A percentile compares a stretch with the other conserved stretches of the same genome.
Conservation (phyloP, 1,140 invertebrate genomes). For the Arctopsyche grandis region DNA sequence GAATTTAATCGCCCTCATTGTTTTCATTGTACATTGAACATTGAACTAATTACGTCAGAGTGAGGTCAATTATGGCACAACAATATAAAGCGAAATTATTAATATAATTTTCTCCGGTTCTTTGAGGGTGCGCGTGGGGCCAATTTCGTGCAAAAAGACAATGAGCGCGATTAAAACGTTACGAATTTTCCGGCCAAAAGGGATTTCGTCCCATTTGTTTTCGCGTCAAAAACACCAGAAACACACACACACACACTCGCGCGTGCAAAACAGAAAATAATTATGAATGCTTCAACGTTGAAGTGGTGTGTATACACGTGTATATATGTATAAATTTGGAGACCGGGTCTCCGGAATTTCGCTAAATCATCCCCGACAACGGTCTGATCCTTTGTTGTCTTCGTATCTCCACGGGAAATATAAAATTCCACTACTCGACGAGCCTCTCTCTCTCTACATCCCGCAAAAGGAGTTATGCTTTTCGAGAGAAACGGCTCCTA, state of each 20-base stretch:
- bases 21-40: background rate
- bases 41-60: background rate
- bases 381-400: slow-evolving; percentile 12
- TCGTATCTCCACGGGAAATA: background rate
- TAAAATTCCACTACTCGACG: slow-evolving; percentile 16
- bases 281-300: background rate
- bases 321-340: no score
- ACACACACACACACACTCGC: background rate
- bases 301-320: background rate
- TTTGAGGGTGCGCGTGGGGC: background rate
- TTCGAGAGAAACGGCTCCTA: no score
- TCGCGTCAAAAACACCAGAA: background rate
- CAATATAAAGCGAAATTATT: background rate
- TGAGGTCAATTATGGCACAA: background rate
- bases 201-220: background rate
- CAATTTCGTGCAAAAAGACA: background rate
- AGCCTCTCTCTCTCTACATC: background rate
- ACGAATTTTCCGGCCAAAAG: background rate
- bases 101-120: background rate
- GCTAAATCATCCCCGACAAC: background rate
- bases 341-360: background rate
- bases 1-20: background rate
- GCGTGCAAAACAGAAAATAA: background rate
- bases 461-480: no score
- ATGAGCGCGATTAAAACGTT: background rate